Evolutionary conservation across 2,888 invertebrate species (phyloP).

Genomic region (Mythimna pallens): DNA sequence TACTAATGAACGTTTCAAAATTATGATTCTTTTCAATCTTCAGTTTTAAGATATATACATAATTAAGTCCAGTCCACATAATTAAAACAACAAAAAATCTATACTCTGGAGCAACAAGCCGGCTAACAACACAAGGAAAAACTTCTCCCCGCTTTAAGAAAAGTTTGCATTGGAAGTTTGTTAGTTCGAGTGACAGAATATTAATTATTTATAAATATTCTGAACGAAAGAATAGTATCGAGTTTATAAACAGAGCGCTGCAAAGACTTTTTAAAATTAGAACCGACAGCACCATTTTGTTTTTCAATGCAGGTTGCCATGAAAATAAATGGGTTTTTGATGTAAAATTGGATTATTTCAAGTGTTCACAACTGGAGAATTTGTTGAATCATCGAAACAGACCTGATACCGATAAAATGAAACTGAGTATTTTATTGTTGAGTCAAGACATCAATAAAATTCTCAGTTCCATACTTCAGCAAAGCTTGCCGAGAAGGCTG

Average conservation of each 20-base stretch:
- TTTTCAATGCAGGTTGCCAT: neutral
- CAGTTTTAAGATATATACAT: neutral
- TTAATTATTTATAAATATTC: conserved; percentile 35
- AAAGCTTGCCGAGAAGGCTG: no score
- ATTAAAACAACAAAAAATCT: neutral
- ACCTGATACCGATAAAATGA: no score
- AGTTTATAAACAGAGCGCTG: neutral
- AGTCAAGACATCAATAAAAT: no score
- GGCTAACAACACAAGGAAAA: conserved; percentile 8
- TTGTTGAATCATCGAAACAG: no score
- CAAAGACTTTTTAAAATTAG: neutral
- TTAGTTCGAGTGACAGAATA: conserved; percentile 23
- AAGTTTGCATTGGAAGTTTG: conserved; percentile 32
- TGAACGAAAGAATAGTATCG: neutral
- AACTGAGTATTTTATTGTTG: no score
- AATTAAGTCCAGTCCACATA: neutral
- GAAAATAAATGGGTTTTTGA: no score
- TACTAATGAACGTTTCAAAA: neutral
- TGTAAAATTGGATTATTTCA: no score
- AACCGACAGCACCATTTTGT: neutral
- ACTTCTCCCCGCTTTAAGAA: neutral
- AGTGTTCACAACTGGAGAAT: no score
- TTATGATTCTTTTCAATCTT: conserved; percentile 20
- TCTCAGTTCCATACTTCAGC: no score
- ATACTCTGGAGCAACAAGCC: conserved; percentile 13